phyloP scores from a whole-genome alignment of 2,797 vertebrate genomes.

The Craterocephalus amniculus region DNA sequence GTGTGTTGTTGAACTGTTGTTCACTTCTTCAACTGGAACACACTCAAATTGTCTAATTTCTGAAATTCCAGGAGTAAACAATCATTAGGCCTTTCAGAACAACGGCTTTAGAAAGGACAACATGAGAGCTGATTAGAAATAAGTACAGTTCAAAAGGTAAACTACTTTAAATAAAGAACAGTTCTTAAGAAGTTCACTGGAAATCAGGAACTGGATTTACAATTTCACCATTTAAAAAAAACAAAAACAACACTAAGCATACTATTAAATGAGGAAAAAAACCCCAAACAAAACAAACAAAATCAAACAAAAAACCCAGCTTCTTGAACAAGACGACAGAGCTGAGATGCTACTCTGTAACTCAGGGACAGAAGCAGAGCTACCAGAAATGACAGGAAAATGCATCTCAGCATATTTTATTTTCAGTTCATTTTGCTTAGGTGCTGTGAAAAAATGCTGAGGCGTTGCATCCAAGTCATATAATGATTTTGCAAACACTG shows the following conservation, averaged over 20 bases:
- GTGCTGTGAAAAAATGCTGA: slow-evolving; percentile 9
- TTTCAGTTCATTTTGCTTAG: slow-evolving; percentile 7
- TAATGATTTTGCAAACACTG: slow-evolving; percentile 7
- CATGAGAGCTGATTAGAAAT: not conserved
- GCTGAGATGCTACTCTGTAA: not conserved
- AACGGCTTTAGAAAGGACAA: not conserved
- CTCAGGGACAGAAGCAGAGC: not conserved
- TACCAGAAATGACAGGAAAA: slow-evolving; percentile 19
- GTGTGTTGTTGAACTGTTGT: not conserved
- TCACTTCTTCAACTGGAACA: not conserved
- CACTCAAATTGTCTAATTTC: not conserved
- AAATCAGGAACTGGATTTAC: no score
- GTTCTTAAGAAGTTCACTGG: not conserved
- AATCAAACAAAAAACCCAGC: not conserved
- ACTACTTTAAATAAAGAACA: not conserved
- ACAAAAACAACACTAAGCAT: not conserved
- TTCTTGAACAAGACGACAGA: not conserved
- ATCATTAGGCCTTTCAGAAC: not conserved
- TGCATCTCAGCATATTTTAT: slow-evolving; percentile 14
- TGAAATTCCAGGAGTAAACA: not conserved
- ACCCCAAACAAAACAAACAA: not conserved
- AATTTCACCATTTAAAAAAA: not conserved
- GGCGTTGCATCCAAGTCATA: not conserved
- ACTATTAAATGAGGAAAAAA: not conserved
- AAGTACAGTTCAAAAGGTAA: not conserved